Evolutionary conservation across 2,888 invertebrate species (phyloP).

Genomic region (Apodemia mormo): DNA sequence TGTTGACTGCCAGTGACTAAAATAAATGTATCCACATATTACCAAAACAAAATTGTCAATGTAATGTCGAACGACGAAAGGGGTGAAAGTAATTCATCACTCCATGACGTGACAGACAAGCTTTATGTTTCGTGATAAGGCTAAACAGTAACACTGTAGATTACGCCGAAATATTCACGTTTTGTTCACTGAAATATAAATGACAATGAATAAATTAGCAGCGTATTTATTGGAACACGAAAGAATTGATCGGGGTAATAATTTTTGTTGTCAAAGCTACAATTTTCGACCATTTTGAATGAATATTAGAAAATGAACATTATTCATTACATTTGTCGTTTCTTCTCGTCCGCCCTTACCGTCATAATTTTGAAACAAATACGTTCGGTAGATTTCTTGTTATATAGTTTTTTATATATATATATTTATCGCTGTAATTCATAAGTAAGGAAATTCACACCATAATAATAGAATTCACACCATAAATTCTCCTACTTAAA

Average conservation of each 20-base stretch:
- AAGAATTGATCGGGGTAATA: slow-evolving; percentile 2
- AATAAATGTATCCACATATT: background rate
- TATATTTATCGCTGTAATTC: too few species aligned
- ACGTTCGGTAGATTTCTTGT: too few species aligned
- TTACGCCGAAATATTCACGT: slow-evolving; percentile 13
- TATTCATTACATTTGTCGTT: too few species aligned
- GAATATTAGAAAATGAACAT: background rate
- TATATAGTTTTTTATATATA: too few species aligned
- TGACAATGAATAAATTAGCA: background rate
- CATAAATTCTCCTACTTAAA: too few species aligned
- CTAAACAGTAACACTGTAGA: slow-evolving; percentile 3
- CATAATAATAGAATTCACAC: too few species aligned
- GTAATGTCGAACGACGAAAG: background rate
- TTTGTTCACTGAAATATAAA: slow-evolving; percentile 14
- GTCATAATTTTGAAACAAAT: too few species aligned
- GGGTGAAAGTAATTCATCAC: slow-evolving; percentile 12
- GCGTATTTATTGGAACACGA: slow-evolving; percentile 10
- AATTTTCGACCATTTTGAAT: background rate
- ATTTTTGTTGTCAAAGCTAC: background rate
- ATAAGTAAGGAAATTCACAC: too few species aligned
- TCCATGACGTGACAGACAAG: background rate
- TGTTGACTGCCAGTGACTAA: slow-evolving; percentile 4
- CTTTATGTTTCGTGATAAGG: slow-evolving; percentile 14
- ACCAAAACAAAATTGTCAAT: slow-evolving; percentile 10
- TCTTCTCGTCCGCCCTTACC: too few species aligned